These are phyloP conservation scores for Zoanthus sansibaricus DNA, from an alignment of 92 coral and sea anemone species.

Conservation along the genomic window DNA sequence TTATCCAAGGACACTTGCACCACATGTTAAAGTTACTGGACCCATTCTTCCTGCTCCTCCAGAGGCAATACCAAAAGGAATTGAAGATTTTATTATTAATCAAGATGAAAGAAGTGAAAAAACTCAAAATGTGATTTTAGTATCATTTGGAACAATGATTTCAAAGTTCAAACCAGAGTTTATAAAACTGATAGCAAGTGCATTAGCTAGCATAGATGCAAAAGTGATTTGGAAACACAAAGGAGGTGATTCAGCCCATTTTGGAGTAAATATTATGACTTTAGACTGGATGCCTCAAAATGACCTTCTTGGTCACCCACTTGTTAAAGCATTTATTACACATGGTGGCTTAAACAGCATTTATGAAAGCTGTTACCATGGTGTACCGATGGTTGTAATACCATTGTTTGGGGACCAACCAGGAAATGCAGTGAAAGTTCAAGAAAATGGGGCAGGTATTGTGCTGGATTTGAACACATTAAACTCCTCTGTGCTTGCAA, in stretches of 20 bases:
- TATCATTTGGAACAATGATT: constrained; percentile 86
- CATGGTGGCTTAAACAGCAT: constrained; percentile 88
- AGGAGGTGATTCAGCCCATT: constrained; percentile 35
- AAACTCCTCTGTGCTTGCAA: constrained; percentile 50
- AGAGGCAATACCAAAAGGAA: constrained; percentile 53
- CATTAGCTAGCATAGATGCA: constrained; percentile 7
- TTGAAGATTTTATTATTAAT: constrained; percentile 58
- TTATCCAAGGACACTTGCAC: constrained; percentile 75
- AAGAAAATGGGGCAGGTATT: constrained; percentile 73
- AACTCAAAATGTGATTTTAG: constrained; percentile 57
- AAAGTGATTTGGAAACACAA: constrained; percentile 35
- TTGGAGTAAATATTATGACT: constrained; percentile 61
- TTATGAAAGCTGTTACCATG: constrained; percentile 61
- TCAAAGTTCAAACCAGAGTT: constrained; percentile 64
- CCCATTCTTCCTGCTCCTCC: constrained; percentile 83
- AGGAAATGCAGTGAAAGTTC: constrained; percentile 70
- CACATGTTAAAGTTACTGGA: constrained; percentile 85
- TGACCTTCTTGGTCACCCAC: constrained; percentile 77
- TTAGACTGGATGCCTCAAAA: constrained; percentile 68
- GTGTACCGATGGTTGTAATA: constrained; percentile 74
- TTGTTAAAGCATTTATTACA: constrained; percentile 78
- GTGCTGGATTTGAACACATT: constrained; percentile 45
- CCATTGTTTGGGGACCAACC: constrained; percentile 85
- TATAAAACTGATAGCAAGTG: constrained; percentile 7
- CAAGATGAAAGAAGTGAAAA: neutral